Conservation (phyloP, 2,797 vertebrate genomes). For the Chaetophractus vellerosus region DNA sequence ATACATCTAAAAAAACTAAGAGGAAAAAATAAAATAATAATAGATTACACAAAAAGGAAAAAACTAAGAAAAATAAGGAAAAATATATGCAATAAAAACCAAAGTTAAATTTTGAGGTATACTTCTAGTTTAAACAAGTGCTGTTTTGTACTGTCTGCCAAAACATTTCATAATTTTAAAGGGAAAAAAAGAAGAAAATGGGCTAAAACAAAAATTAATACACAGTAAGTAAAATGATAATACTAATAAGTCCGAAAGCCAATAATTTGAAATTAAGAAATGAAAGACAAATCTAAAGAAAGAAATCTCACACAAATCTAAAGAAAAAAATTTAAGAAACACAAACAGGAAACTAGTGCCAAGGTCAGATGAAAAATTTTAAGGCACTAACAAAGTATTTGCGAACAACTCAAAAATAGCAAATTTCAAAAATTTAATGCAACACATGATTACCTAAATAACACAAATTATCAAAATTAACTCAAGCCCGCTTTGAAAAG, state of each 20-base stretch:
- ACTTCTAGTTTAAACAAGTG: not conserved
- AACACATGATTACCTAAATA: conserved; percentile 17
- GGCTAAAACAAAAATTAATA: conserved; percentile 2
- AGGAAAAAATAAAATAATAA: conserved; percentile 9
- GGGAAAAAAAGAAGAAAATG: conserved; percentile 16
- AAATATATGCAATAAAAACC: not conserved
- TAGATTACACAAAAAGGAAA: conserved; percentile 41
- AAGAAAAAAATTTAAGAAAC: conserved; percentile 42
- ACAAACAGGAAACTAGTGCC: conserved; percentile 11
- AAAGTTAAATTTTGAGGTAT: not conserved
- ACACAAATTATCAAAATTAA: conserved; percentile 41
- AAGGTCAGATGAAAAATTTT: not conserved
- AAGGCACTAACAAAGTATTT: conserved; percentile 1
- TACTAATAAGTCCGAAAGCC: not conserved
- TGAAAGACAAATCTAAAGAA: no score
- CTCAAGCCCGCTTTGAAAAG: conserved; percentile 20
- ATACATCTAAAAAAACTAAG: conserved; percentile 24
- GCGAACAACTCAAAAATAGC: conserved; percentile 15
- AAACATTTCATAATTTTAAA: conserved; percentile 34
- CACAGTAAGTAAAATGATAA: not conserved
- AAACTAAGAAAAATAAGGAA: conserved; percentile 53
- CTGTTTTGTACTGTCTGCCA: not conserved
- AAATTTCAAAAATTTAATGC: conserved; percentile 23
- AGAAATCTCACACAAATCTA: conserved; percentile 13
- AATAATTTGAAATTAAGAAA: conserved; percentile 2